A percentile compares a stretch with the other conserved stretches of the same genome.
Conservation (phyloP, 2,113 vertebrate genomes). For the Donacobius atricapilla region DNA sequence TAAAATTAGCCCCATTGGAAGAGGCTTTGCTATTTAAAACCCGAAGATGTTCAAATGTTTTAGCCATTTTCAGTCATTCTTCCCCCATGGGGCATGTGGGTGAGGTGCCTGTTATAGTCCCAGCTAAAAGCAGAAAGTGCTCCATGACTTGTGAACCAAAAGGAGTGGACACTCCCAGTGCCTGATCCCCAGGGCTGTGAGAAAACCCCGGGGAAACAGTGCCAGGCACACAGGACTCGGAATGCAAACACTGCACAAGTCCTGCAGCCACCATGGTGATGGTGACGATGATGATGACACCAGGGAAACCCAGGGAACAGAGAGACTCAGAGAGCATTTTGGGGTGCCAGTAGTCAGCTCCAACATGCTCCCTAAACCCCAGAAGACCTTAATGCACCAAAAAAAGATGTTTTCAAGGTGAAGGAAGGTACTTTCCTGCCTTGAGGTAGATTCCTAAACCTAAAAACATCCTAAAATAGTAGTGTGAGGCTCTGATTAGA, state of each 20-base stretch:
- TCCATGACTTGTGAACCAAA: not conserved
- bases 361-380: not conserved
- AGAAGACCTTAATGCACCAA: not conserved
- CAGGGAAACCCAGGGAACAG: not conserved
- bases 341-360: not conserved
- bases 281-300: not conserved
- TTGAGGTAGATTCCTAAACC: not conserved
- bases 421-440: not conserved
- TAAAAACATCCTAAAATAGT: not conserved
- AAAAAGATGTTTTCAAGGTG: not conserved
- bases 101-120: not conserved
- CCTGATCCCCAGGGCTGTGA: not conserved
- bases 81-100: not conserved
- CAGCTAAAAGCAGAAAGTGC: conserved; percentile 26
- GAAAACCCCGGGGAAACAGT: not conserved
- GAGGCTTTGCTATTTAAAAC: conserved; percentile 44
- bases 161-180: not conserved
- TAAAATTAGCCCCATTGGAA: not conserved
- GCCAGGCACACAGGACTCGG: not conserved
- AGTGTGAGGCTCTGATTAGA: not conserved
- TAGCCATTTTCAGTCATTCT: conserved; percentile 57
- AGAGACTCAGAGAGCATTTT: rapidly evolving
- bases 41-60: conserved; percentile 14
- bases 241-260: rapidly evolving
- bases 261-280: not conserved